These are phyloP conservation scores for Lasaia peninsularis DNA, from an alignment of 1,140 invertebrate genomes.

Conservation along the genomic window DNA sequence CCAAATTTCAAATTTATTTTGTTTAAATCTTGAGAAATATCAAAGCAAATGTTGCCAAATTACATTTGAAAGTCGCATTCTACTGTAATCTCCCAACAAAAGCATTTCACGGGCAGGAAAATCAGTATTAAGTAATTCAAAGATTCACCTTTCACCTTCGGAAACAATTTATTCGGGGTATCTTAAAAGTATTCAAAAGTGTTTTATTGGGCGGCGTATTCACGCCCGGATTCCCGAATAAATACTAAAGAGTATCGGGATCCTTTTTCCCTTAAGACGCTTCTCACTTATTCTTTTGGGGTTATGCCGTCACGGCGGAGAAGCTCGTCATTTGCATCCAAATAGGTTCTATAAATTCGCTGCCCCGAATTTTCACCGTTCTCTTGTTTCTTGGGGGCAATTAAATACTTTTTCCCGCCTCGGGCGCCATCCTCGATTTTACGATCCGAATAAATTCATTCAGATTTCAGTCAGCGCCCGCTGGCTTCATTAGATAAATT, in stretches of 20 bases:
- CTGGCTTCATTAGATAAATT: conserved; percentile 55
- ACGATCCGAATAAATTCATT: conserved; percentile 52
- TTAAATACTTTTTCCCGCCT: conserved; percentile 67
- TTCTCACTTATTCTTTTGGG: conserved; percentile 69
- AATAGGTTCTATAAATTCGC: conserved; percentile 73
- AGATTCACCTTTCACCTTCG: conserved; percentile 27
- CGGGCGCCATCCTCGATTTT: conserved; percentile 43
- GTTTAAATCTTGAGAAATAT: too few species aligned
- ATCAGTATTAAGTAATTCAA: conserved; percentile 14
- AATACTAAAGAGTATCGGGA: conserved; percentile 48
- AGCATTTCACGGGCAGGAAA: not conserved
- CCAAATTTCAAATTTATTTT: too few species aligned
- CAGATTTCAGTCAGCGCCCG: conserved; percentile 51
- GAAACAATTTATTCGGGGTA: conserved; percentile 33
- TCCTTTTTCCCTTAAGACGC: conserved; percentile 59
- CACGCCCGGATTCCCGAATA: conserved; percentile 38
- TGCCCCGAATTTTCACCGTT: conserved; percentile 71
- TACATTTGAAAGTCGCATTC: too few species aligned
- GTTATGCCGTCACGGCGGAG: conserved; percentile 51
- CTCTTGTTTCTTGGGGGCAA: conserved; percentile 63
- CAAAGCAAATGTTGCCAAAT: too few species aligned
- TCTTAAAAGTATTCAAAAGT: conserved; percentile 38
- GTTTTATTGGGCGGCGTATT: conserved; percentile 37
- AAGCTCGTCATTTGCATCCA: conserved; percentile 73
- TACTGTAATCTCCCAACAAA: not conserved